Evolutionary conservation across 2,113 vertebrate genomes (phyloP).

Genomic region (Macquaria australasica): DNA sequence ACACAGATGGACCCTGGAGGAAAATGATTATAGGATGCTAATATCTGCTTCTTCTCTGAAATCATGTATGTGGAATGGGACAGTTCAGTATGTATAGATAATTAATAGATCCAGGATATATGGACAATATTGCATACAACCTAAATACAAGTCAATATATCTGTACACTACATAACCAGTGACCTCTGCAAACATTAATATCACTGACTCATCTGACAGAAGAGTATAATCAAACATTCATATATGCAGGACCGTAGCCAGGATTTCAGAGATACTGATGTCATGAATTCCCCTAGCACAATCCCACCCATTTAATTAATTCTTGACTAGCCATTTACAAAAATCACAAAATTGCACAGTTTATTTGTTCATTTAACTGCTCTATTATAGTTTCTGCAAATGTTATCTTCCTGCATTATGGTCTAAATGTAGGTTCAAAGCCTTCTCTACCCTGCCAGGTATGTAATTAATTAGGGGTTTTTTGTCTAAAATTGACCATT

Average conservation of each 20-base stretch:
- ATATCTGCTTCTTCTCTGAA: conserved; percentile 5
- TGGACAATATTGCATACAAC: neutral
- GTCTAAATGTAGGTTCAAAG: neutral
- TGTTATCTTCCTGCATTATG: neutral
- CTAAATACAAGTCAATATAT: neutral
- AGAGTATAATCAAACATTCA: neutral
- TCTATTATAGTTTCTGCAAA: neutral
- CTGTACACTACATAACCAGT: neutral
- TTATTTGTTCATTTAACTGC: neutral
- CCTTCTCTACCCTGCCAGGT: neutral
- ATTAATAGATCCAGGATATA: neutral
- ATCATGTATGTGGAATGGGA: conserved; percentile 10
- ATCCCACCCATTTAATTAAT: neutral
- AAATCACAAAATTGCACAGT: neutral
- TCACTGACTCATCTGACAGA: neutral
- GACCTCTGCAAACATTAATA: neutral
- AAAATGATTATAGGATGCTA: conserved; percentile 14
- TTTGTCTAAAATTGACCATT: neutral
- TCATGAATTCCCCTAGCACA: neutral
- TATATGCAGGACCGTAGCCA: neutral
- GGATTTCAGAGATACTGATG: neutral
- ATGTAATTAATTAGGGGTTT: too few relatives aligned
- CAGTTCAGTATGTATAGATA: neutral
- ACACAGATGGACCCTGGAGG: conserved; percentile 26
- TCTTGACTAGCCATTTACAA: neutral